These are phyloP conservation scores for Ooceraea biroi DNA, from an alignment of 1,140 invertebrate genomes.

Conservation along the genomic window DNA sequence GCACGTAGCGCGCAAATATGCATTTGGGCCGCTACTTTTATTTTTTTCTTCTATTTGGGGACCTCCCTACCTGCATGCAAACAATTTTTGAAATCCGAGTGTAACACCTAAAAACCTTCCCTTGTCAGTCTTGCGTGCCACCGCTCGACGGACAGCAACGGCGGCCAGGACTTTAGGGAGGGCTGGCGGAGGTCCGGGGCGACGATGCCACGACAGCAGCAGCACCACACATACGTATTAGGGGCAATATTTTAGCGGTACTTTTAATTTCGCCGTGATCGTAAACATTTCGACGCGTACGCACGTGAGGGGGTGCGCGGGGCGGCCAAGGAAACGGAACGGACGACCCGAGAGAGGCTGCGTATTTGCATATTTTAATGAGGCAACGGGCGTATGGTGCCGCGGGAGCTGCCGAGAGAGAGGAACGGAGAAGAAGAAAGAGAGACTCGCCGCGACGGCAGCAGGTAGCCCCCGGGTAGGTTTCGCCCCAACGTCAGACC, in stretches of 20 bases:
- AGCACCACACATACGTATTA: slow-evolving; percentile 77
- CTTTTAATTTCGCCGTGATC: slow-evolving; percentile 85
- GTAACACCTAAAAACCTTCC: no score
- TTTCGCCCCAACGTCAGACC: slow-evolving; percentile 69
- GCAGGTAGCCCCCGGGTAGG: slow-evolving; percentile 69
- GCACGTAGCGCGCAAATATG: no score
- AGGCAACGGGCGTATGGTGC: slow-evolving; percentile 79
- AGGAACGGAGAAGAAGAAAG: not conserved
- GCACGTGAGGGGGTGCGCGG: slow-evolving; percentile 50
- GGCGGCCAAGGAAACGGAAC: slow-evolving; percentile 73
- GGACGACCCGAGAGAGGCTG: slow-evolving; percentile 74
- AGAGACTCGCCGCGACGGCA: slow-evolving; percentile 68
- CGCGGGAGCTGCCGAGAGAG: slow-evolving; percentile 73
- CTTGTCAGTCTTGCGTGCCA: slow-evolving; percentile 61
- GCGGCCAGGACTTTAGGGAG: slow-evolving; percentile 53
- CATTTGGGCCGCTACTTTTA: no score
- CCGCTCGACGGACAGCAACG: slow-evolving; percentile 28
- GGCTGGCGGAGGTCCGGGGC: slow-evolving; percentile 7
- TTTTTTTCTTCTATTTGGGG: no score
- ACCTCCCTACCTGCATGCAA: no score
- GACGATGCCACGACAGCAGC: slow-evolving; percentile 14
- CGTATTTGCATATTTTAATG: slow-evolving; percentile 87
- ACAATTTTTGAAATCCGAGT: no score
- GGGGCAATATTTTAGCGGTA: slow-evolving; percentile 83
- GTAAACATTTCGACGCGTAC: slow-evolving; percentile 84